Conservation (phyloP, 2,888 invertebrate genomes). For the Dendrolimus pini region DNA sequence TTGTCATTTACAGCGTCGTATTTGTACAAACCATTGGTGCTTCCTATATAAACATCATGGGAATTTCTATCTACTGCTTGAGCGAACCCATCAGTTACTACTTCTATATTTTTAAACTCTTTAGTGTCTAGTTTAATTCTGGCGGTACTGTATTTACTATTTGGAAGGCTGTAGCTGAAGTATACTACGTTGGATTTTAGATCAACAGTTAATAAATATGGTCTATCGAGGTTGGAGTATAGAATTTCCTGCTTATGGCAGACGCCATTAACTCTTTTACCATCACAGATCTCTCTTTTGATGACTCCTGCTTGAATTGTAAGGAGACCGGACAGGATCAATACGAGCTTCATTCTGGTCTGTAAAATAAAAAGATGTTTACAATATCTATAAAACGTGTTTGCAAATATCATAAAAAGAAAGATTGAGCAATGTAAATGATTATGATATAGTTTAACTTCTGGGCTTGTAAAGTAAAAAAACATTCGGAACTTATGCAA, state of each 20-base stretch:
- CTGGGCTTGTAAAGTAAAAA: background rate
- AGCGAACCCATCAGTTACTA: conserved; percentile 44
- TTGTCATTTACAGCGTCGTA: conserved; percentile 37
- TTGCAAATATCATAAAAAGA: background rate
- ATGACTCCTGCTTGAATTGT: conserved; percentile 31
- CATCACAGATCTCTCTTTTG: conserved; percentile 31
- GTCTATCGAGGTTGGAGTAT: conserved; percentile 37
- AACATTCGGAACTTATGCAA: background rate
- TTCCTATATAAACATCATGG: conserved; percentile 48
- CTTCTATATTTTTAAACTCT: conserved; percentile 36
- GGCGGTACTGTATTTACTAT: conserved; percentile 33
- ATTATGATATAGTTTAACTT: background rate
- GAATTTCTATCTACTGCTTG: conserved; percentile 44
- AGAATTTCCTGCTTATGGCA: conserved; percentile 40
- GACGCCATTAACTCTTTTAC: conserved; percentile 28
- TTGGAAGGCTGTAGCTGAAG: conserved; percentile 44
- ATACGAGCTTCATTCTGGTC: conserved; percentile 28
- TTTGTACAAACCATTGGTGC: conserved; percentile 50
- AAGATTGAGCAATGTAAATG: background rate
- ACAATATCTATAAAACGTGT: background rate
- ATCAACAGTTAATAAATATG: conserved; percentile 45
- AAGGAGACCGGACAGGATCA: conserved; percentile 24
- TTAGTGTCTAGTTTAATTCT: conserved; percentile 44
- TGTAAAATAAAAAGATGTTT: conserved; percentile 1
- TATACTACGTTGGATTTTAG: conserved; percentile 42